Evolutionary conservation across 2,797 vertebrate species (phyloP).

Genomic region (Malurus leucopterus): DNA sequence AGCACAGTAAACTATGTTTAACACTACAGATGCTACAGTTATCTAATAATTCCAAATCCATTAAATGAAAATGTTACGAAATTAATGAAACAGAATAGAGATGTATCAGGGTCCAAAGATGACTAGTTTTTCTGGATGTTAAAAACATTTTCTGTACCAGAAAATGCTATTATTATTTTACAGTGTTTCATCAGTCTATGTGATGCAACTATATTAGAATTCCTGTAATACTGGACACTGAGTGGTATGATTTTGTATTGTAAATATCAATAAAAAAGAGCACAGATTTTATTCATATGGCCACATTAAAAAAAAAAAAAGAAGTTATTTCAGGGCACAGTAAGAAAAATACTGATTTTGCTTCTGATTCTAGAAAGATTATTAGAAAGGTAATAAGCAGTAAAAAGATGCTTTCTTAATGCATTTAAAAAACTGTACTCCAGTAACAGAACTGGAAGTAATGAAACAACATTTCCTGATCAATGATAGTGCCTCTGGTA

Average conservation of each 20-base stretch:
- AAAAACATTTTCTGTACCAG: not conserved
- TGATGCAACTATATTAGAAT: not conserved
- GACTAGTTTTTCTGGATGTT: not conserved
- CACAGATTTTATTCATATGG: not conserved
- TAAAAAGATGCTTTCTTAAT: not conserved
- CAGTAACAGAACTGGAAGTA: not conserved
- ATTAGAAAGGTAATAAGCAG: not conserved
- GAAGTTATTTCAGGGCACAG: not conserved
- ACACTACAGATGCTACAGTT: not conserved
- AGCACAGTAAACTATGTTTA: not conserved
- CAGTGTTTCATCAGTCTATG: not conserved
- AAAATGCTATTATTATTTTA: not conserved
- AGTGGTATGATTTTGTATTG: not conserved
- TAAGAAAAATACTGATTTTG: constrained; percentile 17
- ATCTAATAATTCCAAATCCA: not conserved
- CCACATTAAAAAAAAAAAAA: not conserved
- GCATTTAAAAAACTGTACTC: not conserved
- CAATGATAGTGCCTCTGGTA: not conserved
- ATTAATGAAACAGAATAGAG: not conserved
- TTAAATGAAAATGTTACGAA: not conserved
- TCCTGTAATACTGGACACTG: not conserved
- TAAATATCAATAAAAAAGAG: not conserved
- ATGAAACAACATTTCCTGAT: not conserved
- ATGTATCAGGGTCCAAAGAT: not conserved
- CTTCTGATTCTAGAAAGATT: constrained; percentile 3